phyloP scores from a whole-genome alignment of 2,797 vertebrate species.

The Enteromius anoplus region DNA sequence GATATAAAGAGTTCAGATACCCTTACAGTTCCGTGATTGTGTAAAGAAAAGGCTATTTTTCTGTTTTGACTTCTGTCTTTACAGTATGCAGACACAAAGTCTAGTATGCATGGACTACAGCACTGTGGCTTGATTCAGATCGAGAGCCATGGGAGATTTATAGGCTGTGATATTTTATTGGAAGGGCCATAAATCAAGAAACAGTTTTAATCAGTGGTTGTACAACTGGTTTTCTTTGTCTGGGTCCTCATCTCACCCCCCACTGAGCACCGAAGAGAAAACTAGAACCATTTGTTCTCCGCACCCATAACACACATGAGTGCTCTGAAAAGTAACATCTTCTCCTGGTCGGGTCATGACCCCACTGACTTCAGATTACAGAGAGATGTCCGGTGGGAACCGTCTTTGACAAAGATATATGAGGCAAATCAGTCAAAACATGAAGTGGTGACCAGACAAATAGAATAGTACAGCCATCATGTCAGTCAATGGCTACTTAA shows the following conservation, averaged over 20 bases:
- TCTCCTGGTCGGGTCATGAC: slow-evolving; percentile 43
- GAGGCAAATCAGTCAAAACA: slow-evolving; percentile 38
- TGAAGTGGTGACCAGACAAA: slow-evolving; percentile 20
- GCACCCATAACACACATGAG: slow-evolving; percentile 21
- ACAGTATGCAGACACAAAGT: slow-evolving; percentile 39
- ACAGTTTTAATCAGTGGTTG: slow-evolving; percentile 49
- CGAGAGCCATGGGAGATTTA: slow-evolving; percentile 47
- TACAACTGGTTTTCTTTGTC: slow-evolving; percentile 34
- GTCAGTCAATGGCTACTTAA: slow-evolving; percentile 9
- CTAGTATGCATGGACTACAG: slow-evolving; percentile 9
- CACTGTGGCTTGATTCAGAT: slow-evolving; percentile 22
- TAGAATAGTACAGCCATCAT: slow-evolving; percentile 23
- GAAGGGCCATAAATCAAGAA: slow-evolving; percentile 47
- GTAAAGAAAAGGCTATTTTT: neutral
- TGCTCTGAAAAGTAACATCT: slow-evolving; percentile 31
- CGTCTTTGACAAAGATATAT: slow-evolving; percentile 29
- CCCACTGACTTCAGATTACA: slow-evolving; percentile 50
- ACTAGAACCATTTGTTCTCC: slow-evolving; percentile 48
- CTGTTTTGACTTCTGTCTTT: slow-evolving; percentile 37
- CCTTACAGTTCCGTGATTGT: neutral
- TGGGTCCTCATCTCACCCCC: slow-evolving; percentile 42
- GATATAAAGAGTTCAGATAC: neutral
- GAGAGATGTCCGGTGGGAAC: slow-evolving; percentile 38
- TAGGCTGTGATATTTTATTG: slow-evolving; percentile 44
- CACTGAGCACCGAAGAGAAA: slow-evolving; percentile 29